A percentile compares a stretch with the other conserved stretches of the same genome.
Conservation (phyloP, 2,888 invertebrate species). For the Acrobasis consociella region DNA sequence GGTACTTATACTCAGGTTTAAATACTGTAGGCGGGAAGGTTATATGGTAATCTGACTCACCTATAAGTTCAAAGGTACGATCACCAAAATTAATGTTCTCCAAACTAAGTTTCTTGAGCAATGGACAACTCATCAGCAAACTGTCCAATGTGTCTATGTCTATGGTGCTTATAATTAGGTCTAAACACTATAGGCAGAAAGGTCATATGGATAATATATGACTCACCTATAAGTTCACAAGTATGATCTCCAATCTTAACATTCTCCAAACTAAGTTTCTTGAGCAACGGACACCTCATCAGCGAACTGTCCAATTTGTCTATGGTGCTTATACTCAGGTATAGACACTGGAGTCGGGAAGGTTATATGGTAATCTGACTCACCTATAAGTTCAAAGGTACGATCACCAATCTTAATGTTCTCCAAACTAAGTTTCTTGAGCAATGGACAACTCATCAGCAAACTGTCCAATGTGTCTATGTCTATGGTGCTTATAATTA, state of each 20-base stretch:
- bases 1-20: no score
- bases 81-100: constrained; percentile 88
- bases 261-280: no score
- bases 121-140: constrained; percentile 85
- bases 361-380: constrained; percentile 39
- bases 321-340: no score
- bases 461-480: constrained; percentile 79
- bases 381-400: constrained; percentile 86
- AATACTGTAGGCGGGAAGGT: no score
- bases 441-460: constrained; percentile 85
- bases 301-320: no score
- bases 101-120: constrained; percentile 91
- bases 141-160: constrained; percentile 80
- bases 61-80: constrained; percentile 85
- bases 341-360: no score
- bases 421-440: constrained; percentile 94
- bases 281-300: no score
- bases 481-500: constrained; percentile 90
- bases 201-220: no score
- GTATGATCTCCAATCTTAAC: constrained; percentile 85
- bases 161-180: constrained; percentile 91
- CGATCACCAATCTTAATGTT: constrained; percentile 85
- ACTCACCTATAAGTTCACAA: no score
- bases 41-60: constrained; percentile 52
- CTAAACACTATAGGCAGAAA: constrained; percentile 89